Evolutionary conservation across 2,797 vertebrate genomes (phyloP).

Genomic region (Schizopygopsis pylzovi): DNA sequence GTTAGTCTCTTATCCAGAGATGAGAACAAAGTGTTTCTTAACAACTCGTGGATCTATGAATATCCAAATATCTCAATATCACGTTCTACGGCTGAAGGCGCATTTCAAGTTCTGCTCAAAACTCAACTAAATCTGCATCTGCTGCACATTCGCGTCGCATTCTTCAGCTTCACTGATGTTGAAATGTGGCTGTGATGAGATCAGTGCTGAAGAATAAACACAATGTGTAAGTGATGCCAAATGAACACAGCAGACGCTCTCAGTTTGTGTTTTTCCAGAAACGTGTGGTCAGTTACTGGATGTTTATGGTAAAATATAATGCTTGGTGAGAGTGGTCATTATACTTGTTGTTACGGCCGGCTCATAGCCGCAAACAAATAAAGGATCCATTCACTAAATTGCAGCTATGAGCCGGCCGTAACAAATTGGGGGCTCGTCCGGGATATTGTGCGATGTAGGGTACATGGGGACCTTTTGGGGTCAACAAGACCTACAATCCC

Average conservation of each 20-base stretch:
- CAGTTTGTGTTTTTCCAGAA: neutral
- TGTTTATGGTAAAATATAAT: neutral
- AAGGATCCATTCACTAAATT: no score
- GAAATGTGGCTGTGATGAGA: neutral
- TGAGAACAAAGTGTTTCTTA: neutral
- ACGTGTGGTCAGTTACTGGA: neutral
- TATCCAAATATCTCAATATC: neutral
- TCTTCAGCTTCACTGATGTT: neutral
- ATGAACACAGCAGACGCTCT: neutral
- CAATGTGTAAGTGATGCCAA: neutral
- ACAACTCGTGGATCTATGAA: neutral
- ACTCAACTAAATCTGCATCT: neutral
- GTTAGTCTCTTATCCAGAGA: neutral
- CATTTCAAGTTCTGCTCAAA: neutral
- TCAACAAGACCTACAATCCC: no score
- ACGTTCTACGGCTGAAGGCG: neutral
- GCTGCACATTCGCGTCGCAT: neutral
- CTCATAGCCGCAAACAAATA: no score
- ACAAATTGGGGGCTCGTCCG: no score
- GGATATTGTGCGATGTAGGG: no score
- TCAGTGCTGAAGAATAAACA: neutral
- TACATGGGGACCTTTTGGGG: no score
- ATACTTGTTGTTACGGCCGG: neutral
- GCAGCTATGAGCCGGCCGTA: no score
- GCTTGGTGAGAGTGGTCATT: neutral